Evolutionary conservation across 2,888 invertebrate species (phyloP).

Genomic region (Tuberolachnus salignus): DNA sequence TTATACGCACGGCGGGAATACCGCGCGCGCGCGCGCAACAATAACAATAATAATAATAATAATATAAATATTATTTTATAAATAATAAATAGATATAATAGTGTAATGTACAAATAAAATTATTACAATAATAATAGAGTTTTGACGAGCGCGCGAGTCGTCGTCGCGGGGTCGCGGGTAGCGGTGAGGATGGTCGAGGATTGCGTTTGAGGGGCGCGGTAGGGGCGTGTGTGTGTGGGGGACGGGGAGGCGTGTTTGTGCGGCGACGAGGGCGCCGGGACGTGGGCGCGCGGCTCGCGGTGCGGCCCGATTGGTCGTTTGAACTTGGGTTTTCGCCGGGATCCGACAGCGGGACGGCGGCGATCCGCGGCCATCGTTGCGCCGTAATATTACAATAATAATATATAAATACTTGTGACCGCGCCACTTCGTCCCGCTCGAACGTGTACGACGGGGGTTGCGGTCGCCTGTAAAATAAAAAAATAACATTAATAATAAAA

Average conservation of each 20-base stretch:
- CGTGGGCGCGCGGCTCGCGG: neutral
- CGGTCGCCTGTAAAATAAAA: neutral
- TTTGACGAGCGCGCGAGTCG: no score
- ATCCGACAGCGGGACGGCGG: neutral
- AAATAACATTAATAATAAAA: neutral
- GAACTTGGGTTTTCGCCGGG: slow-evolving; percentile 45
- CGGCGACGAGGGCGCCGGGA: neutral
- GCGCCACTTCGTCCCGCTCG: neutral
- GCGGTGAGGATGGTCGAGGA: no score
- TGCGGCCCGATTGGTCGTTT: slow-evolving; percentile 32
- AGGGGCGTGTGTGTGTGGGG: no score
- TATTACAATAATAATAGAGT: neutral
- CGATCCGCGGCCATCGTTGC: neutral
- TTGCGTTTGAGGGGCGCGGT: no score
- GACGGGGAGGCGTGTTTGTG: no score
- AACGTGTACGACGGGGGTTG: no score
- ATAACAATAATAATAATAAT: no score
- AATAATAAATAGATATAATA: slow-evolving; percentile 53
- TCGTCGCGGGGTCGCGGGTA: no score
- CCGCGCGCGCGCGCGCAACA: no score
- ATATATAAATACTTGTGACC: neutral
- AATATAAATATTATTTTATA: slow-evolving; percentile 48
- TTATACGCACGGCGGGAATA: slow-evolving; percentile 26
- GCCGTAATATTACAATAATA: neutral
- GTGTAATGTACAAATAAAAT: slow-evolving; percentile 49